Conservation (phyloP, 2,797 vertebrate genomes). For the Adelosebastes latens region DNA sequence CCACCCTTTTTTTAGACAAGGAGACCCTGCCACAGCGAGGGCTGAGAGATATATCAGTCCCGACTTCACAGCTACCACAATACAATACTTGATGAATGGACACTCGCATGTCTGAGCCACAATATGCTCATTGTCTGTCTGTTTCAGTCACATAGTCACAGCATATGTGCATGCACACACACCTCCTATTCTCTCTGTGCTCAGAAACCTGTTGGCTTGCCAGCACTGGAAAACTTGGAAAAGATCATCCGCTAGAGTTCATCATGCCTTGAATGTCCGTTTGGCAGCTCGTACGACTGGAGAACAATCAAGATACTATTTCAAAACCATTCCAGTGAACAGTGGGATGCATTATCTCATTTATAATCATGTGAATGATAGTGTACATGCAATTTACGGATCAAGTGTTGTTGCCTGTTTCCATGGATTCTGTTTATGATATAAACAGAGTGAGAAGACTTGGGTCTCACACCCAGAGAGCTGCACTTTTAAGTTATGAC, state of each 20-base stretch:
- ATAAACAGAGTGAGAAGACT: constrained; percentile 48
- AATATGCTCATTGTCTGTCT: constrained; percentile 63
- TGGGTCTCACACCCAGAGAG: constrained; percentile 42
- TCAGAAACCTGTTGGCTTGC: constrained; percentile 51
- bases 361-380: constrained; percentile 58
- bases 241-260: constrained; percentile 65
- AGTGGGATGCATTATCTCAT: constrained; percentile 69
- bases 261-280: constrained; percentile 63
- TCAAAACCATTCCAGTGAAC: constrained; percentile 54
- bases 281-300: constrained; percentile 62
- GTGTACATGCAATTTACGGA: constrained; percentile 54
- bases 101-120: constrained; percentile 48
- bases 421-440: constrained; percentile 65
- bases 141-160: constrained; percentile 16
- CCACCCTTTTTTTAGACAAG: constrained; percentile 19
- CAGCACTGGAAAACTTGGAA: constrained; percentile 61
- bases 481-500: constrained; percentile 14
- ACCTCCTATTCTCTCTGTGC: constrained; percentile 35
- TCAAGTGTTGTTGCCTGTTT: constrained; percentile 51
- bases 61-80: constrained; percentile 22
- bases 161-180: constrained; percentile 25
- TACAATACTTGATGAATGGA: constrained; percentile 55
- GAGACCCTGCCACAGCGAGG: constrained; percentile 7
- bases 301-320: constrained; percentile 78
- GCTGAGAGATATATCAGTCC: constrained; percentile 1